These are phyloP conservation scores for Regulus satrapa DNA, from an alignment of 2,113 vertebrate genomes.

Conservation along the genomic window DNA sequence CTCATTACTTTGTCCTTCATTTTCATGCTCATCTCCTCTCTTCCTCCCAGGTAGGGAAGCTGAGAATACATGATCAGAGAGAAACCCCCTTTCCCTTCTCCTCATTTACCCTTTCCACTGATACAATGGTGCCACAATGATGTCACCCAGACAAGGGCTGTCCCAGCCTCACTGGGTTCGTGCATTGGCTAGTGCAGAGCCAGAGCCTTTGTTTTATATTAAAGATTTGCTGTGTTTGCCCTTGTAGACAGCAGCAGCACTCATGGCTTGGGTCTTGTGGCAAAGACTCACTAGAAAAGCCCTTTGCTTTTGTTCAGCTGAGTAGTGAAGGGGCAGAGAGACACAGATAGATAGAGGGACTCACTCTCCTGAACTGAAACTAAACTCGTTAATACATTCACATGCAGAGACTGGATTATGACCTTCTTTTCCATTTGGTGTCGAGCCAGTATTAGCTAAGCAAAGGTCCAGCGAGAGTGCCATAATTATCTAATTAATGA, in stretches of 20 bases:
- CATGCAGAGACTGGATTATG: background rate
- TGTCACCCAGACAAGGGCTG: background rate
- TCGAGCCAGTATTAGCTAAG: background rate
- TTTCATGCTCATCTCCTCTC: background rate
- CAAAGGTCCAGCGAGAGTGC: background rate
- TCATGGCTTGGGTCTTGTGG: accelerated
- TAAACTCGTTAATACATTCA: background rate
- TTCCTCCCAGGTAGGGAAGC: background rate
- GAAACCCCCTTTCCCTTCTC: background rate
- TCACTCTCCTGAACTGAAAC: background rate
- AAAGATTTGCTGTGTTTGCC: background rate
- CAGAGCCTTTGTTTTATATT: background rate
- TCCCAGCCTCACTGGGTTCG: background rate
- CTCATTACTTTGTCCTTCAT: background rate
- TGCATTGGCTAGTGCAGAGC: accelerated
- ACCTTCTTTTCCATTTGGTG: background rate
- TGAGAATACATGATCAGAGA: accelerated
- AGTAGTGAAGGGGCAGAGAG: background rate
- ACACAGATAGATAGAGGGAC: background rate
- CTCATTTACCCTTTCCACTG: background rate
- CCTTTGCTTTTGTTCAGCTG: background rate
- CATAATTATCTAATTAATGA: background rate
- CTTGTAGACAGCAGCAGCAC: background rate
- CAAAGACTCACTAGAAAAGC: background rate
- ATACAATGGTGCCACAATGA: background rate